Evolutionary conservation across 1,140 invertebrate species (phyloP).

Genomic region (Papilio dardanus): DNA sequence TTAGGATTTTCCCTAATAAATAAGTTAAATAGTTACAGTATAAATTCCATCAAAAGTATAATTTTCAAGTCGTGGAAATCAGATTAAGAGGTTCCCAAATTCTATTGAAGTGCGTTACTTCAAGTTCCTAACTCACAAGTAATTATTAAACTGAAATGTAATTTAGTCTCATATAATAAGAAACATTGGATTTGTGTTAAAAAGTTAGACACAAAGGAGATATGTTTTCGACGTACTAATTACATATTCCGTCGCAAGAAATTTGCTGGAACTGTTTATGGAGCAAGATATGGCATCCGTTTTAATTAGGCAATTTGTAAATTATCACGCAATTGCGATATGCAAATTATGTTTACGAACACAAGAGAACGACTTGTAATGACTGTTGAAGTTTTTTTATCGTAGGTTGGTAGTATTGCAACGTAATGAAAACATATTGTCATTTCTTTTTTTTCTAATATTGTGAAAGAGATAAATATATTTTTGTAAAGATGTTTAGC

Average conservation of each 20-base stretch:
- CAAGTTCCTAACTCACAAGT: not conserved
- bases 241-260: not conserved
- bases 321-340: not conserved
- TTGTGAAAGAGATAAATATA: too few species aligned
- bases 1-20: too few species aligned
- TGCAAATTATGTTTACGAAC: not conserved
- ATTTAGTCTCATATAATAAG: not conserved
- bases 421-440: too few species aligned
- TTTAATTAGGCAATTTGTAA: not conserved
- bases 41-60: too few species aligned
- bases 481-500: too few species aligned
- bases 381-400: too few species aligned
- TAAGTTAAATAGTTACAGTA: too few species aligned
- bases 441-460: too few species aligned
- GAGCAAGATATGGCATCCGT: not conserved
- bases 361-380: too few species aligned
- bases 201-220: not conserved
- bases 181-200: not conserved
- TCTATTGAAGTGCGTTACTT: not conserved
- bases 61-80: not conserved
- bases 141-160: not conserved
- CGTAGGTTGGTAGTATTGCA: too few species aligned
- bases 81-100: not conserved
- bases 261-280: not conserved
- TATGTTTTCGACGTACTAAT: not conserved